Conservation (phyloP, 2,888 invertebrate species). For the Empis stercorea region DNA sequence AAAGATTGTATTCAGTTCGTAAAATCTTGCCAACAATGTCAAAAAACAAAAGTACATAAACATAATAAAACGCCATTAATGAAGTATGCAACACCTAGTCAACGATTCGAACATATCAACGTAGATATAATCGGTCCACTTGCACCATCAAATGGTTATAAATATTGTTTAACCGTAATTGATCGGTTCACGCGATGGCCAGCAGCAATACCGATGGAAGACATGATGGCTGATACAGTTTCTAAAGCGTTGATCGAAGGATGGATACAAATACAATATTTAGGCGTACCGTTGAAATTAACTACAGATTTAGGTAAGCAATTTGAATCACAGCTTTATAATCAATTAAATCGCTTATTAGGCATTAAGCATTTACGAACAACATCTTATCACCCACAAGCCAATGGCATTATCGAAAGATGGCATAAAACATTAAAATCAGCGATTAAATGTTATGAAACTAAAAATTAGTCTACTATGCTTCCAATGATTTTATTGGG, state of each 20-base stretch:
- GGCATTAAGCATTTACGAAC: background rate
- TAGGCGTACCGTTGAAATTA: no score
- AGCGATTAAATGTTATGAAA: background rate
- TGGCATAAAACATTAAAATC: constrained; percentile 1
- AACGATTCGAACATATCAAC: constrained; percentile 25
- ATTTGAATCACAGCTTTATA: background rate
- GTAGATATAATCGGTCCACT: constrained; percentile 34
- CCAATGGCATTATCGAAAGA: background rate
- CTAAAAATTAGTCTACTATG: background rate
- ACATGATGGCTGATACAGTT: background rate
- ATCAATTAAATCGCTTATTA: background rate
- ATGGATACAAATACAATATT: no score
- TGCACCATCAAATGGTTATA: constrained; percentile 18
- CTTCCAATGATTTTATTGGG: constrained; percentile 25
- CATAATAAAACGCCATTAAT: background rate
- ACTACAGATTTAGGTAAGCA: background rate
- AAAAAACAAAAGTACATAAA: background rate
- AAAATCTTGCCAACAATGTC: background rate
- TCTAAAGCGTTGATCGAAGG: no score
- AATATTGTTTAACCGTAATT: constrained; percentile 1
- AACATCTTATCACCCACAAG: background rate
- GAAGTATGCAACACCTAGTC: background rate
- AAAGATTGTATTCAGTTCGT: background rate
- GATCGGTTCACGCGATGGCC: constrained; percentile 5
- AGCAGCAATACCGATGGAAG: background rate